Conservation (phyloP, 2,888 invertebrate species). For the Chloroclysta siterata region DNA sequence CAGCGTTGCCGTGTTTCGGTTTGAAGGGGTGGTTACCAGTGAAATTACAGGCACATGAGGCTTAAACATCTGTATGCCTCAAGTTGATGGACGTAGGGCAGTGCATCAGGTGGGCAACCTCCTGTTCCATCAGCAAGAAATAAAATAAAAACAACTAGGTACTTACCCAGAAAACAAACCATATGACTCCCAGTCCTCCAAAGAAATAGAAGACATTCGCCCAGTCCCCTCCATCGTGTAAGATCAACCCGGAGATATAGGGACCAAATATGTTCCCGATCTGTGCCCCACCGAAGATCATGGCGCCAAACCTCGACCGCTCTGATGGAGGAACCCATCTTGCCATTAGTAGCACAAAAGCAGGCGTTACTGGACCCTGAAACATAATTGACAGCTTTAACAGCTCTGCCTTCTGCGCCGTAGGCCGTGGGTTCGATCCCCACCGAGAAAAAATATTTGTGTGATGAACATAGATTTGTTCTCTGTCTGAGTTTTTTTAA, state of each 20-base stretch:
- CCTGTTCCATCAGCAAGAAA: no score
- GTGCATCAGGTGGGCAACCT: no score
- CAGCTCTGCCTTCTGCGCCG: no score
- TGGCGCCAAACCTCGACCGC: conserved; percentile 83
- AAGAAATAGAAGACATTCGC: conserved; percentile 85
- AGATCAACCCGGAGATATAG: conserved; percentile 74
- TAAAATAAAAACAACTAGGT: background rate
- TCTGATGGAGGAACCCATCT: conserved; percentile 86
- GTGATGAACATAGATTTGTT: no score
- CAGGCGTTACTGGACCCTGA: conserved; percentile 86
- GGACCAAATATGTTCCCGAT: conserved; percentile 83
- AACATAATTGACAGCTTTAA: conserved; percentile 32
- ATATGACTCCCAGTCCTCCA: conserved; percentile 79
- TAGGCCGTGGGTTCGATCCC: no score
- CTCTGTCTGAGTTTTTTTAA: no score
- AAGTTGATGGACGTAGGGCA: no score
- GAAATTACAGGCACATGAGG: no score
- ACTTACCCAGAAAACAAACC: conserved; percentile 81
- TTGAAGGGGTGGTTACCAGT: no score
- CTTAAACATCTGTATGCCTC: no score
- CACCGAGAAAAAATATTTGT: no score
- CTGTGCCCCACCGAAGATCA: conserved; percentile 86
- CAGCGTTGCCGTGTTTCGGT: no score
- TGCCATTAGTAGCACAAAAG: conserved; percentile 85
- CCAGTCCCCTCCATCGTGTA: conserved; percentile 80